phyloP scores from a whole-genome alignment of 2,113 vertebrate species.

The Brevimyrus niger region DNA sequence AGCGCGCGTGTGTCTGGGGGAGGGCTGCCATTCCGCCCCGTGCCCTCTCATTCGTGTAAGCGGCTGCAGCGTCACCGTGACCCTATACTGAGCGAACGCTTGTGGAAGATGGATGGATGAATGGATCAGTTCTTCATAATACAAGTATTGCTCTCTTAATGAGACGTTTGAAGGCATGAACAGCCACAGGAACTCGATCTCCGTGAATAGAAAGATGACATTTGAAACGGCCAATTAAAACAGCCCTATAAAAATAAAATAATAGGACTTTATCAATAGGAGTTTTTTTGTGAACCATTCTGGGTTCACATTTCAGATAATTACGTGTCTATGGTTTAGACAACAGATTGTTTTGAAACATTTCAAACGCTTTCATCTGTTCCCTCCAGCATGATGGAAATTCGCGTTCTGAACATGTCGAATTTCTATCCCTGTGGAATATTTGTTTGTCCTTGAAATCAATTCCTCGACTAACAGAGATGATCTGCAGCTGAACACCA shows the following conservation, averaged over 20 bases:
- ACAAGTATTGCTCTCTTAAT: not conserved
- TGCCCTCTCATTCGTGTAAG: not conserved
- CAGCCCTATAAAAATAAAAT: not conserved
- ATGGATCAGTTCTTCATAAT: not conserved
- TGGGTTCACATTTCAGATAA: not conserved
- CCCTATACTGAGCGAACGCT: not conserved
- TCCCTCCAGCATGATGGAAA: not conserved
- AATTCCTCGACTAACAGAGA: not conserved
- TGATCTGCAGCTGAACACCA: not conserved
- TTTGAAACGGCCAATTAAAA: not conserved
- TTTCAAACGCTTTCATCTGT: not conserved
- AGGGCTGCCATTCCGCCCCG: not conserved
- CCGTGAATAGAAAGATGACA: not conserved
- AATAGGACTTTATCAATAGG: not conserved
- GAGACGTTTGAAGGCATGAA: not conserved
- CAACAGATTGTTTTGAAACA: not conserved
- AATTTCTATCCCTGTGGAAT: not conserved
- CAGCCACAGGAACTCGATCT: not conserved
- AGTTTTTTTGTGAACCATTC: not conserved
- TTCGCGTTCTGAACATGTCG: not conserved
- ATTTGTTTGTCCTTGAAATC: constrained; percentile 9
- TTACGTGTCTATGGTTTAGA: not conserved
- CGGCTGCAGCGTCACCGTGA: not conserved
- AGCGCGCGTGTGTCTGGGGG: not conserved
- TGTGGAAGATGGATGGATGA: not conserved